A percentile compares a stretch with the other conserved stretches of the same genome.
These are phyloP conservation scores for Tachycineta bicolor DNA, from an alignment of 2,113 vertebrate genomes.

Conservation along the genomic window DNA sequence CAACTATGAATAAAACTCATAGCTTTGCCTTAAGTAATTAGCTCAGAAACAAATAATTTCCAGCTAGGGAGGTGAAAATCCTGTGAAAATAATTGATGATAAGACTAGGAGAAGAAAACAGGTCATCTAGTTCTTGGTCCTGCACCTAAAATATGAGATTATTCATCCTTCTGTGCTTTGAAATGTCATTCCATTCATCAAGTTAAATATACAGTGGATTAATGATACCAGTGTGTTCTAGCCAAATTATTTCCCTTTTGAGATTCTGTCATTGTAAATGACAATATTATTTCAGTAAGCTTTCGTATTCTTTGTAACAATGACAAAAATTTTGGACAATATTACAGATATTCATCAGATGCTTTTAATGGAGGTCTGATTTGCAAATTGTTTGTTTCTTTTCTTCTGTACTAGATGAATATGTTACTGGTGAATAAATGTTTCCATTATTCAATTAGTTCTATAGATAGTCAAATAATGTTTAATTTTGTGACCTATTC, in stretches of 20 bases:
- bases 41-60: conserved; percentile 2
- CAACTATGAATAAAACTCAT: not conserved
- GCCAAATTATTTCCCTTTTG: conserved; percentile 45
- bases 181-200: conserved; percentile 42
- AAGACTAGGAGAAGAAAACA: not conserved
- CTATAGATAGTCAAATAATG: conserved; percentile 50
- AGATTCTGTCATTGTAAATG: conserved; percentile 37
- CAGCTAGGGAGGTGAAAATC: not conserved
- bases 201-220: conserved; percentile 37
- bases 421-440: conserved; percentile 33
- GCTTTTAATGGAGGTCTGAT: conserved; percentile 28
- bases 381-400: conserved; percentile 49
- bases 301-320: conserved; percentile 38
- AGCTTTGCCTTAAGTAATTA: not conserved
- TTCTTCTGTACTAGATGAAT: conserved; percentile 30
- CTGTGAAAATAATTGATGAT: not conserved
- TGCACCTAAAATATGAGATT: conserved; percentile 13
- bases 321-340: conserved; percentile 37
- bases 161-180: conserved; percentile 18
- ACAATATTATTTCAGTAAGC: conserved; percentile 36
- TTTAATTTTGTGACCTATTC: conserved; percentile 38
- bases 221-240: not conserved
- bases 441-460: conserved; percentile 55
- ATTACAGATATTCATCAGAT: conserved; percentile 40
- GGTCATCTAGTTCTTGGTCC: not conserved